These are phyloP conservation scores for Athrips mouffetella DNA, from an alignment of 2,888 invertebrate genomes.

Conservation along the genomic window DNA sequence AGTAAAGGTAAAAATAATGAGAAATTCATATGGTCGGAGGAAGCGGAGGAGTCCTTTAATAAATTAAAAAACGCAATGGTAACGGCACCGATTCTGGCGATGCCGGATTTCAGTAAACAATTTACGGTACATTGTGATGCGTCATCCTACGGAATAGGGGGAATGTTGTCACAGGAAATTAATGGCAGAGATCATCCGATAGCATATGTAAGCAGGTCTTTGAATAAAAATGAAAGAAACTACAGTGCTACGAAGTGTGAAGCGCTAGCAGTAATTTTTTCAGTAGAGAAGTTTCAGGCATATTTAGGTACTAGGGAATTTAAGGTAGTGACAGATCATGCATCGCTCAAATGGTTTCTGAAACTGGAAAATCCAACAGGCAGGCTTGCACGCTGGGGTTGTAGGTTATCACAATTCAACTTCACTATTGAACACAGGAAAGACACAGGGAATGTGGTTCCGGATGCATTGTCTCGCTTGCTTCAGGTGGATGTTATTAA, in stretches of 20 bases:
- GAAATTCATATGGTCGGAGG: conserved; percentile 15
- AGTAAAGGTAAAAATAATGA: conserved; percentile 2
- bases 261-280: conserved; percentile 18
- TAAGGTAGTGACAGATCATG: conserved; percentile 15
- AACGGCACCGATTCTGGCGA: conserved; percentile 16
- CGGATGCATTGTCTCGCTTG: conserved; percentile 6
- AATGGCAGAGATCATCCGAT: conserved; percentile 18
- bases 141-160: conserved; percentile 20
- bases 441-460: conserved; percentile 10
- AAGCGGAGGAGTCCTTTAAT: conserved; percentile 15
- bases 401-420: conserved; percentile 1
- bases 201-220: conserved; percentile 19
- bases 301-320: conserved; percentile 17
- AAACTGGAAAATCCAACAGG: conserved; percentile 14
- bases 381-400: conserved; percentile 13
- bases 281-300: conserved; percentile 21
- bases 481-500: background rate
- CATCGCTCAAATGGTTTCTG: conserved; percentile 9
- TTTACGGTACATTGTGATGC: conserved; percentile 18
- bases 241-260: conserved; percentile 23
- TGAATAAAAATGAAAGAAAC: conserved; percentile 18
- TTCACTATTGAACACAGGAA: conserved; percentile 8
- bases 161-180: conserved; percentile 19
- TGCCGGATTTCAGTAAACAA: conserved; percentile 18
- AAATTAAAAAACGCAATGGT: conserved; percentile 12